Percentiles rank a stretch among this genome's conserved stretches.
Evolutionary conservation across 2,113 vertebrate genomes (phyloP).

Genomic region (Labeo rohita): DNA sequence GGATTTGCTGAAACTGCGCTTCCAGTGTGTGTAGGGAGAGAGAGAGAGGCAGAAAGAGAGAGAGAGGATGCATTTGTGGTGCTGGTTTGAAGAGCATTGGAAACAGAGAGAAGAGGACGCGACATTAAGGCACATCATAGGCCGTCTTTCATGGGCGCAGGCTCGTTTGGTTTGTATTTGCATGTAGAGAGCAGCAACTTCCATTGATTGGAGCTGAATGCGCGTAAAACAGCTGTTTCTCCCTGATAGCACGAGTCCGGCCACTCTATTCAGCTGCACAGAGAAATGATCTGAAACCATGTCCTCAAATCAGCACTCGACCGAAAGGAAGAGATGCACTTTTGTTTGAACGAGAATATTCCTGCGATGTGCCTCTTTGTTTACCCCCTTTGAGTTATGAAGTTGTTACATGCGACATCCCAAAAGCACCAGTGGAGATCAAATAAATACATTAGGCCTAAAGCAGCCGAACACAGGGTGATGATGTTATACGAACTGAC

Average conservation of each 20-base stretch:
- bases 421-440: constrained; percentile 24
- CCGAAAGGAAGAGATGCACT: constrained; percentile 32
- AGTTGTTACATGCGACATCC: constrained; percentile 30
- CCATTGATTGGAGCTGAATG: constrained; percentile 61
- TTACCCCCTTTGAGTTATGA: constrained; percentile 24
- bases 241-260: constrained; percentile 53
- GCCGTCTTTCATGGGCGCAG: constrained; percentile 41
- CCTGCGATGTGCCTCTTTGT: constrained; percentile 24
- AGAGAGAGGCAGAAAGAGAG: background rate
- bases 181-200: constrained; percentile 42
- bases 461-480: background rate
- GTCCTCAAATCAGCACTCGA: constrained; percentile 50
- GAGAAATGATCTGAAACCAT: constrained; percentile 53
- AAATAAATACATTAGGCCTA: constrained; percentile 30
- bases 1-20: constrained; percentile 65
- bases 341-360: constrained; percentile 28
- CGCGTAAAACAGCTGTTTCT: constrained; percentile 56
- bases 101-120: constrained; percentile 53
- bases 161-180: constrained; percentile 52
- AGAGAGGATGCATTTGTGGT: background rate
- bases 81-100: constrained; percentile 16
- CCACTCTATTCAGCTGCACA: constrained; percentile 47
- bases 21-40: constrained; percentile 50
- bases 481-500: constrained; percentile 10
- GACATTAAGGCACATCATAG: constrained; percentile 61